Percentiles rank a stretch among this genome's conserved stretches.
Evolutionary conservation across 1,140 invertebrate genomes (phyloP).

Genomic region (Heliconius hermathena): DNA sequence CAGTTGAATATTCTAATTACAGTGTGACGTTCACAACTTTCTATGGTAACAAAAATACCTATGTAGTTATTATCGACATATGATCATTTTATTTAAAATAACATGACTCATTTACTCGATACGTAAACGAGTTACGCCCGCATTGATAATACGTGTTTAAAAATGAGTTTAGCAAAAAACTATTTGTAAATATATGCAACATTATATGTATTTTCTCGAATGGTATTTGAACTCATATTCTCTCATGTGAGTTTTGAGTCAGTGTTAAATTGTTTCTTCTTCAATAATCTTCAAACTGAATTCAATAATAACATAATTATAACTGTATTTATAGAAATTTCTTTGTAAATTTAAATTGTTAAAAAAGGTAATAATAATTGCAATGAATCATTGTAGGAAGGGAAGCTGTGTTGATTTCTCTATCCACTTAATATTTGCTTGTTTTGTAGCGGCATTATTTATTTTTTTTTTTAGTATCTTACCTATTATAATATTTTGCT

Average conservation of each 20-base stretch:
- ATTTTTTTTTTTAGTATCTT: neutral
- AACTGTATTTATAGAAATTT: no score
- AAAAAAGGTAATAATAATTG: no score
- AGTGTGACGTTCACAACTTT: neutral
- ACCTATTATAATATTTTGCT: neutral
- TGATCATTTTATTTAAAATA: neutral
- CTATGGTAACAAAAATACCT: neutral
- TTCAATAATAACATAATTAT: no score
- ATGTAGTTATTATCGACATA: neutral
- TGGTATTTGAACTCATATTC: no score
- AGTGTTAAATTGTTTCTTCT: no score
- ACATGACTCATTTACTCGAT: constrained; percentile 1
- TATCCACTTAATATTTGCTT: neutral
- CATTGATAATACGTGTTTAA: neutral
- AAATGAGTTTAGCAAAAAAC: neutral
- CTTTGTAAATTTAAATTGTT: no score
- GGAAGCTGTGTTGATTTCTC: neutral
- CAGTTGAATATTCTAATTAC: neutral
- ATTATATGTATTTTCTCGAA: no score
- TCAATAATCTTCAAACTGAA: no score
- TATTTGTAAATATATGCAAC: neutral
- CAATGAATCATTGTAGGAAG: neutral
- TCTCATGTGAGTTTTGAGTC: no score
- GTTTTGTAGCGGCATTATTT: neutral
- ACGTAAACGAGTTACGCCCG: neutral